These are phyloP conservation scores for Sesia bembeciformis DNA, from an alignment of 2,888 invertebrate genomes.

Conservation along the genomic window DNA sequence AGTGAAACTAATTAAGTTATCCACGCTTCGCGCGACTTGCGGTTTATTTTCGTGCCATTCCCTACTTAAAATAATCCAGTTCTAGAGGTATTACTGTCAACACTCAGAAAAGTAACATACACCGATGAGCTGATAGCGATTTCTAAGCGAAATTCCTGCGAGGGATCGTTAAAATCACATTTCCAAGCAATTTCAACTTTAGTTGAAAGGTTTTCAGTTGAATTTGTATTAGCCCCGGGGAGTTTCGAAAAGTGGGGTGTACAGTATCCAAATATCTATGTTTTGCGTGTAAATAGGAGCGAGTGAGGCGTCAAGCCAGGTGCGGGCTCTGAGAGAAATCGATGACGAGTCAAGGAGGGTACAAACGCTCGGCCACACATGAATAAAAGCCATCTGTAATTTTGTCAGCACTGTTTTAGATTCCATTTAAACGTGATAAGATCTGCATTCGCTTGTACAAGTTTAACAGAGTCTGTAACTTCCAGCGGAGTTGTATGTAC, in stretches of 20 bases:
- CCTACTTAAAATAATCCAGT: constrained; percentile 52
- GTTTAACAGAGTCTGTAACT: not conserved
- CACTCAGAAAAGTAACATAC: constrained; percentile 49
- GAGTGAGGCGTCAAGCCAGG: constrained; percentile 67
- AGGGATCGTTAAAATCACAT: constrained; percentile 27
- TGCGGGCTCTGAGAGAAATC: constrained; percentile 55
- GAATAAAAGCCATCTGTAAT: not conserved
- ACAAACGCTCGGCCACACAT: constrained; percentile 11
- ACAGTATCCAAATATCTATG: constrained; percentile 63
- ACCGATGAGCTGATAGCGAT: constrained; percentile 56
- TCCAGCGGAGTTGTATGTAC: not conserved
- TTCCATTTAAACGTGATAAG: not conserved
- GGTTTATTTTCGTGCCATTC: constrained; percentile 65
- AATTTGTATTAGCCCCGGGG: constrained; percentile 19
- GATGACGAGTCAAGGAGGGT: constrained; percentile 54
- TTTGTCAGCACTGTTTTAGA: not conserved
- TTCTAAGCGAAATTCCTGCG: constrained; percentile 44
- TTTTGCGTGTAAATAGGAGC: constrained; percentile 67
- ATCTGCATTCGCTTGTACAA: not conserved
- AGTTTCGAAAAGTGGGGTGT: constrained; percentile 41
- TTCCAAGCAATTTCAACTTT: not conserved
- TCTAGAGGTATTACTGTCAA: constrained; percentile 60
- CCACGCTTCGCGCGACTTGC: constrained; percentile 55
- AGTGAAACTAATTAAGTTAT: constrained; percentile 73
- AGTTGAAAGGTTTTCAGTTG: constrained; percentile 19